Evolutionary conservation across 2,797 vertebrate species (phyloP), one percentile per base, ranked within the genome.

Genomic region (Sphenodon punctatus): DNA sequence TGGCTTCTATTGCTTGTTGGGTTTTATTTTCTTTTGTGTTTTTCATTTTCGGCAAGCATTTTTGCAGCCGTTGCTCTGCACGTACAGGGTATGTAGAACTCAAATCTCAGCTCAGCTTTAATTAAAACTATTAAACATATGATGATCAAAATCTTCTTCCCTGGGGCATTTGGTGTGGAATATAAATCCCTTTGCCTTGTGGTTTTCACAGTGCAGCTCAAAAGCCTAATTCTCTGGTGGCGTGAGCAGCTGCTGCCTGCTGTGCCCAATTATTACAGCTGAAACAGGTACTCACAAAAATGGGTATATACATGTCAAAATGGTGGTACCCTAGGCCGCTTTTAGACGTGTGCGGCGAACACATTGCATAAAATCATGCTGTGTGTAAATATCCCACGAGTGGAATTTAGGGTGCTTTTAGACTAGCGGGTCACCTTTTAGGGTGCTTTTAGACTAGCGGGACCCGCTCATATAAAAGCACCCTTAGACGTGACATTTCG

Each of bases 101-200:
- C 82, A 87, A 89, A 88, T 88, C 75, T 88, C 78, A 86, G 88
- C 85, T 91, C 90, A 93, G 77, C 87, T 88, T 90, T 76, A 84
- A 92, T 85, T 89, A 86, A 85, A 45, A 53, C 73, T 63, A 67
- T 56, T 77, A 84, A 91, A 91, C 38, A 42, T 71, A 12, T 1
- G 69, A 66, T 92, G 69, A 81, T 88, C 86, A 86, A 83, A 85
- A 92, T 83, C 74, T 88, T 82, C 88, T 90, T 80, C 88, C 82
- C 84, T 86, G 78, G 82, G 89, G 78, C 46, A 68, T n/a, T 84
- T 79, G 59, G 48, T 65, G 30, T 5, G 46, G 86, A 85, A 55
- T 32, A 42, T 22, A 78, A 69, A 75, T 89, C 82, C 73, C 22
- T 72, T 79, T 87, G 68, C 75, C 27, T 58, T 77, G 34, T 69